Conservation (phyloP, 1,140 invertebrate genomes). For the Cherax destructor region DNA sequence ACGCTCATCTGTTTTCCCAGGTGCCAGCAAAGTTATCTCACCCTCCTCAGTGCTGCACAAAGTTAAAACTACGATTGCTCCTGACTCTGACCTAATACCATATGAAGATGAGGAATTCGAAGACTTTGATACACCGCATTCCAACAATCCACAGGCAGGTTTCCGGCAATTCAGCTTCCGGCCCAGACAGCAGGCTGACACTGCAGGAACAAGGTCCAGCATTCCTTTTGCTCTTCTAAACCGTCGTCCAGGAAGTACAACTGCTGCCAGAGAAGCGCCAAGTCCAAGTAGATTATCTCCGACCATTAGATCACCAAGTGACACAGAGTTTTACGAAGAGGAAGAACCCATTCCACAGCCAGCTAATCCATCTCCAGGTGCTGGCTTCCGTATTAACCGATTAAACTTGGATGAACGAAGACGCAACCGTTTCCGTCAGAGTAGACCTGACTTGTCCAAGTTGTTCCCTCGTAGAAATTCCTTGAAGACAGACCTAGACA, state of each 20-base stretch:
- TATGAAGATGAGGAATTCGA: constrained; percentile 18
- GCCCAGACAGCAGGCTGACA: background rate
- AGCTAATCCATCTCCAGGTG: background rate
- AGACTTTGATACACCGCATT: background rate
- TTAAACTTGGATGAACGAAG: constrained; percentile 52
- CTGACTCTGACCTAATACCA: background rate
- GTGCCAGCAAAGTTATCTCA: constrained; percentile 17
- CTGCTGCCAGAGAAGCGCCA: background rate
- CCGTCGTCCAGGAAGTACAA: constrained; percentile 7
- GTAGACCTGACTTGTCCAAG: constrained; percentile 56
- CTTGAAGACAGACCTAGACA: constrained; percentile 64
- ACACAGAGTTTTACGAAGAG: background rate
- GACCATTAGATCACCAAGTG: background rate
- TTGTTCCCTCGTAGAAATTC: constrained; percentile 66
- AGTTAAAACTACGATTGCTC: constrained; percentile 21
- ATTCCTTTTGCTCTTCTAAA: constrained; percentile 48
- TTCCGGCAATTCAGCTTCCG: constrained; percentile 69
- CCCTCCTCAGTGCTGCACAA: constrained; percentile 32
- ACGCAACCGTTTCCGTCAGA: constrained; percentile 50
- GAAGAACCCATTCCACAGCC: background rate
- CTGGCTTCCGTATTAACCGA: constrained; percentile 25
- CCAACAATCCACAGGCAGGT: constrained; percentile 30
- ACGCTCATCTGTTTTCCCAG: constrained; percentile 50
- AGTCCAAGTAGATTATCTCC: constrained; percentile 38
- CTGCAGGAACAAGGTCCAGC: constrained; percentile 32